phyloP scores from a whole-genome alignment of 2,888 invertebrate species.

The Cotesia congregata region DNA sequence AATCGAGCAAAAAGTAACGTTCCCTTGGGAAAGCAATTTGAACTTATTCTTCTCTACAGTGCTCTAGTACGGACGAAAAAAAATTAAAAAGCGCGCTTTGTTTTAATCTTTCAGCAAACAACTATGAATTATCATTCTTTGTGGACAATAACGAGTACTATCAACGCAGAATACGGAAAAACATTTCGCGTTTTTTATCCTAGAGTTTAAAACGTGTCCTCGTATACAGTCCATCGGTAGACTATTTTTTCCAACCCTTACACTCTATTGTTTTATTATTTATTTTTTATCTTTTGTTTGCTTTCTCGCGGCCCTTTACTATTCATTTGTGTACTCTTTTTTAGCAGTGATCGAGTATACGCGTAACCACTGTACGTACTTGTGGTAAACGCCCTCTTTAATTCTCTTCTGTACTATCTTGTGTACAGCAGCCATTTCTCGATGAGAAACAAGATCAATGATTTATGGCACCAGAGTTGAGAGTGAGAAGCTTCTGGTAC shows the following conservation, averaged over 20 bases:
- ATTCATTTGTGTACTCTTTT: constrained; percentile 13
- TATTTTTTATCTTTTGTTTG: neutral
- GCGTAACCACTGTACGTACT: constrained; percentile 14
- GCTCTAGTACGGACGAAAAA: neutral
- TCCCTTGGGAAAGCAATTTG: constrained; percentile 18
- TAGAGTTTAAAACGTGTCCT: constrained; percentile 11
- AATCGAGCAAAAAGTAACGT: constrained; percentile 7
- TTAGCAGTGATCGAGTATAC: constrained; percentile 3
- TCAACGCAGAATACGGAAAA: constrained; percentile 2
- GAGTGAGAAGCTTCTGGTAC: neutral
- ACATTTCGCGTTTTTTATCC: constrained; percentile 8
- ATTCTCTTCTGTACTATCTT: constrained; percentile 8
- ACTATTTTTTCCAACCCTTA: neutral
- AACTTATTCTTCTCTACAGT: constrained; percentile 18
- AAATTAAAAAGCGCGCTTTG: constrained; percentile 15
- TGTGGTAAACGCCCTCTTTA: constrained; percentile 12
- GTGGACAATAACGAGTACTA: constrained; percentile 17
- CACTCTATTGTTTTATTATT: constrained; percentile 12
- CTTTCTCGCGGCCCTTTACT: neutral
- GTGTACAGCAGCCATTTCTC: constrained; percentile 26
- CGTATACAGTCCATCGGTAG: neutral
- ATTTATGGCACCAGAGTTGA: constrained; percentile 49
- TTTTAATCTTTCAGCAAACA: constrained; percentile 35
- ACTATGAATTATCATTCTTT: constrained; percentile 35
- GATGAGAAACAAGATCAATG: constrained; percentile 53